phyloP scores from a whole-genome alignment of 2,113 vertebrate genomes.

The Okapia johnstoni region DNA sequence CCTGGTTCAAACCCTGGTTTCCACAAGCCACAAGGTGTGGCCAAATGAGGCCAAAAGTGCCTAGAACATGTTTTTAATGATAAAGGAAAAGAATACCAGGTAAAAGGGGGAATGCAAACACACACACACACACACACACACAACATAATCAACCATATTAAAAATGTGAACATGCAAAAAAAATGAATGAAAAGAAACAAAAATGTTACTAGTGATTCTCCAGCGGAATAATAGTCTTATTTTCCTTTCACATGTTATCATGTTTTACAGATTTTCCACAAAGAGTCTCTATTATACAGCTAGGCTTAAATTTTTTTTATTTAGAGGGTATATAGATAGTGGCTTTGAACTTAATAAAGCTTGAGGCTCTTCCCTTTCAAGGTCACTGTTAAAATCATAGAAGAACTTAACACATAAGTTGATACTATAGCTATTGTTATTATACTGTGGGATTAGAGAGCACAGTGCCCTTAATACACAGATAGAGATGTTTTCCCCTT shows the following conservation, averaged over 20 bases:
- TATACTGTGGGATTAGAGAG: background rate
- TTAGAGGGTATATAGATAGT: background rate
- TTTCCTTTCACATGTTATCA: background rate
- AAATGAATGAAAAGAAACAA: slow-evolving; percentile 9
- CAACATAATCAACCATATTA: background rate
- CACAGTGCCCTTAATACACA: background rate
- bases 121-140: background rate
- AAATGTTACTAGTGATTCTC: slow-evolving; percentile 28
- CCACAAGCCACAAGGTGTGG: background rate
- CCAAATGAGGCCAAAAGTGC: background rate
- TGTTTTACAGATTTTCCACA: slow-evolving; percentile 3
- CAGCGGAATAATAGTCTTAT: background rate
- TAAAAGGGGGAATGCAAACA: background rate
- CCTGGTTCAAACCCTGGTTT: background rate
- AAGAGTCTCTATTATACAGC: background rate
- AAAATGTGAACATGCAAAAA: background rate
- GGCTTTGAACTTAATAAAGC: background rate
- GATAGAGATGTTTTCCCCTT: background rate
- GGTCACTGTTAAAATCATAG: background rate
- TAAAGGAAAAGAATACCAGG: background rate
- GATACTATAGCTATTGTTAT: background rate
- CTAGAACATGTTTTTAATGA: background rate
- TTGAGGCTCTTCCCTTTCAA: background rate
- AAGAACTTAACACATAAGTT: background rate
- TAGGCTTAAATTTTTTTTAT: background rate